A percentile compares a stretch with the other conserved stretches of the same genome.
Evolutionary conservation across 1,140 invertebrate genomes (phyloP).

Genomic region (Chironomus striatipennis): DNA sequence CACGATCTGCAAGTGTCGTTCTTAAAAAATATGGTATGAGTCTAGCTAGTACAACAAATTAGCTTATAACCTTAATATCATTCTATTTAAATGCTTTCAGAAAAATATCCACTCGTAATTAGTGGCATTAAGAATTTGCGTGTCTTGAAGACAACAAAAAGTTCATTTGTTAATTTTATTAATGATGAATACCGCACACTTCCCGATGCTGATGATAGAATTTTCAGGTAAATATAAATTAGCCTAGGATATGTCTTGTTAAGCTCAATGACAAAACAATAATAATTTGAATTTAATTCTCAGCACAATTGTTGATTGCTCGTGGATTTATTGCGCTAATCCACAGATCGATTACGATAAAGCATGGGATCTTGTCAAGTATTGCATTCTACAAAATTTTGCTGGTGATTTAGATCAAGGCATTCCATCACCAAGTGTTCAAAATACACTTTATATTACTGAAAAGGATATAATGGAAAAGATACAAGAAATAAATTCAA

Average conservation of each 20-base stretch:
- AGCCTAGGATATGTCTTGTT: not conserved
- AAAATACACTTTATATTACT: slow-evolving; percentile 62
- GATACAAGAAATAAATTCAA: slow-evolving; percentile 50
- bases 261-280: not conserved
- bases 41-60: not conserved
- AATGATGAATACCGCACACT: slow-evolving; percentile 65
- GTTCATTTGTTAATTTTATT: slow-evolving; percentile 65
- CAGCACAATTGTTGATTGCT: slow-evolving; percentile 60
- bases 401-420: slow-evolving; percentile 58
- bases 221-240: slow-evolving; percentile 41
- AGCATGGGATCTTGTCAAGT: slow-evolving; percentile 55
- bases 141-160: slow-evolving; percentile 67
- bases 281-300: slow-evolving; percentile 31
- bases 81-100: slow-evolving; percentile 27
- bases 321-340: slow-evolving; percentile 58
- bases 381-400: slow-evolving; percentile 61
- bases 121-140: slow-evolving; percentile 56
- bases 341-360: slow-evolving; percentile 54
- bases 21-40: slow-evolving; percentile 52
- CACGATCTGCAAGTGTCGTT: slow-evolving; percentile 54
- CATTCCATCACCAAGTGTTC: slow-evolving; percentile 62
- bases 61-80: not conserved
- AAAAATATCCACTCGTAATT: slow-evolving; percentile 45
- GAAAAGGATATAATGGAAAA: slow-evolving; percentile 55
- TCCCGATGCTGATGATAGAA: slow-evolving; percentile 60